phyloP scores from a whole-genome alignment of 2,797 vertebrate genomes.

The Martes flavigula region DNA sequence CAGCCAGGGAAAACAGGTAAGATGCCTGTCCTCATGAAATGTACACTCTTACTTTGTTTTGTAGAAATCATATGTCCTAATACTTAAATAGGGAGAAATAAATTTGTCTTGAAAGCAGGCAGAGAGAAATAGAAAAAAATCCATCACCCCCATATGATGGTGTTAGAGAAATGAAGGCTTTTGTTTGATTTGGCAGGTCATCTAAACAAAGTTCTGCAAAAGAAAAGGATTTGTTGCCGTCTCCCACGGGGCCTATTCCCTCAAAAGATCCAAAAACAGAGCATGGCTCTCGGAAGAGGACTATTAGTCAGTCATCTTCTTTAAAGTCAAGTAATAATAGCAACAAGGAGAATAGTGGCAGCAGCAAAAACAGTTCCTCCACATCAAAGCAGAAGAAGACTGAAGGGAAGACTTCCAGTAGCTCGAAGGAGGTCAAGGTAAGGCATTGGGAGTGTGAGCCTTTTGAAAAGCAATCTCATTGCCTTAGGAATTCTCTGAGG shows the following conservation, averaged over 20 bases:
- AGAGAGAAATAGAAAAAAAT: not conserved
- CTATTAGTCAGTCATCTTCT: conserved; percentile 94
- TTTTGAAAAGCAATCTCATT: not conserved
- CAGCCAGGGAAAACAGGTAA: not conserved
- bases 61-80: not conserved
- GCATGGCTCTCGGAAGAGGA: conserved; percentile 93
- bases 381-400: conserved; percentile 93
- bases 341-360: conserved; percentile 90
- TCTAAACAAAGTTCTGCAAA: conserved; percentile 92
- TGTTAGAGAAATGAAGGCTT: not conserved
- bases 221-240: conserved; percentile 95
- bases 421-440: conserved; percentile 93
- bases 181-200: conserved; percentile 82
- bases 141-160: not conserved
- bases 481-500: not conserved
- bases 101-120: conserved; percentile 37
- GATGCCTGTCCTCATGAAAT: not conserved
- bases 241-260: conserved; percentile 91
- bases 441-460: not conserved
- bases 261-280: conserved; percentile 94
- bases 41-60: conserved; percentile 40
- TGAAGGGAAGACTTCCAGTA: conserved; percentile 91
- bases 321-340: conserved; percentile 91
- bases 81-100: conserved; percentile 11
- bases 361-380: conserved; percentile 88